Evolutionary conservation across 2,888 invertebrate species (phyloP), one percentile per base, ranked within the genome.

Genomic region (Lithophane ornitopus): DNA sequence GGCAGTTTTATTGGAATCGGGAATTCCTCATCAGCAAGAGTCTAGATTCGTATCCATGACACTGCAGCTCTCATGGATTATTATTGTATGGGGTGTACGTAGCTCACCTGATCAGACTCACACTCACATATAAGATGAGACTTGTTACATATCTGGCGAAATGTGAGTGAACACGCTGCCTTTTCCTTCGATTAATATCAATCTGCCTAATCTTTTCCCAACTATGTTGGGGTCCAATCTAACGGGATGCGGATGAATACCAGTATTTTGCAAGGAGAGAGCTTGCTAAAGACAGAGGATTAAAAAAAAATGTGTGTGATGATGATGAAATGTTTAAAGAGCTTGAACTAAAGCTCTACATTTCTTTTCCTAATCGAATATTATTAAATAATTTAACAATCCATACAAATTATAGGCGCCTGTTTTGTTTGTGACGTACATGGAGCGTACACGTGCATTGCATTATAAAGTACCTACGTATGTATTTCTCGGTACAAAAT

Each of bases 361-460:
- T 22, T 49, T 49, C 6, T 39, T 54, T 74, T 44, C 54, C 26
- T 14, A 39, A 26, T 54, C 1, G 7, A 41, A 69, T 3, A 16
- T n/a, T 2, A n/a, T 34, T 14, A 16, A n/a, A 12, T 34, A 28
- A 56, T 44, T 22, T 3, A 73, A 46, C 52, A 54, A 16, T n/a
- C 3, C 11, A 6, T 22, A 28, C 12, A 49, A 46, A 58, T 58
- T 14, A 52, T 46, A 49, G 22, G 14, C 26, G 19, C 0, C 8
- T 22, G 7, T 34, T 49, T 26, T 22, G 8, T 49, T 26, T 22
- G 8, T 56, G 16, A 41, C 61, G 46, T 34, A 61, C 14, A 28
- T 26, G 22, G 7, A 28, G 12, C 14, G 2, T 63, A 79, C 80
- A 84, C 84, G 63, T 65, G 70, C 62, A 79, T 16, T 41, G 70